Base-by-base conservation (phyloP, 2,113 vertebrate genomes). In the Microcebus griseorufus region DNA sequence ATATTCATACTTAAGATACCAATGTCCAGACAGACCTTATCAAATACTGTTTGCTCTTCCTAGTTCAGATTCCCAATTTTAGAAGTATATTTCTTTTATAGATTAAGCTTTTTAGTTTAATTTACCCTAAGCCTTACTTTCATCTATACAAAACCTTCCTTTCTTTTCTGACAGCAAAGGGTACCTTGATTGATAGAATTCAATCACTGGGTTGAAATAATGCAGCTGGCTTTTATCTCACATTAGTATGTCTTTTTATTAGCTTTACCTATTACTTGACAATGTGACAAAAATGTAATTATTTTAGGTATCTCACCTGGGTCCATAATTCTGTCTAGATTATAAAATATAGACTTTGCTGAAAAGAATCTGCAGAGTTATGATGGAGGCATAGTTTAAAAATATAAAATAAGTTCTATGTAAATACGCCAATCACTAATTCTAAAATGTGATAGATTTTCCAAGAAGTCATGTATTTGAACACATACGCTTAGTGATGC, bases 21-120 rank as follows among this genome's bases (percentile, higher is more conserved):
- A 96, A 70, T 95, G 97, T 98, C 98, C 98, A 98, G 98, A 98
- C 97, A 97, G 83, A 64, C n/a, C 94, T 98, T 98, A 98, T 98
- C 96, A 94, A 97, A 95, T n/a, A 96, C 9, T 90, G 32, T 87
- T 91, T 60, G 39, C 83, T 78, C 97, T 93, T 89, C 51, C 84
- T 93, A 22, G 22, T 79, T 97, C 83, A 96, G 93, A 92, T 93
- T 78, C 1, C 5, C 70, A 95, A 82, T 81, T 98, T 98, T 97
- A 98, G 80, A 98, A 98, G 92, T 79, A 83, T 37, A 90, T 93
- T 92, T 88, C 64, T 97, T 97, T 97, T 86, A 84, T 10, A 98
- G 95, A 98, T 98, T 96, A 97, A 93, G 39, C 1, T 91, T 86
- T 96, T 94, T 91, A 95, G 84, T 97, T 96, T 88, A 98, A 98